Conservation (phyloP, 2,888 invertebrate species). For the Noctua janthe region DNA sequence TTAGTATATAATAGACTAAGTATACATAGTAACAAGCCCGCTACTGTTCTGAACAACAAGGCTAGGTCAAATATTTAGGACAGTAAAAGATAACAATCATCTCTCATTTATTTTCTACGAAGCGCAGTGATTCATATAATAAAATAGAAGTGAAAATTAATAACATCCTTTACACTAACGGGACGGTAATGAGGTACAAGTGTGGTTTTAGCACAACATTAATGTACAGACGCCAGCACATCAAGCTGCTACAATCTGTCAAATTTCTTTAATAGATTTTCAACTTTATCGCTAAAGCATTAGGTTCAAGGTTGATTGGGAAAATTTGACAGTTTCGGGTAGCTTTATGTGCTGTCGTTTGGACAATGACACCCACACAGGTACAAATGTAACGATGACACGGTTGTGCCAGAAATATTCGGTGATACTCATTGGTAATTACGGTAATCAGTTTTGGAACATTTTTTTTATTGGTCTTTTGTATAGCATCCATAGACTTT, state of each 20-base stretch:
- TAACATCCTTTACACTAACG: constrained; percentile 58
- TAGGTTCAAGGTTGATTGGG: no score
- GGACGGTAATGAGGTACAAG: constrained; percentile 49
- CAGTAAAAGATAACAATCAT: constrained; percentile 19
- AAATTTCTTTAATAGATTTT: no score
- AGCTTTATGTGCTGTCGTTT: no score
- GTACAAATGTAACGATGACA: constrained; percentile 60
- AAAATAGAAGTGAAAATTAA: constrained; percentile 54
- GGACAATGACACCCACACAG: constrained; percentile 62
- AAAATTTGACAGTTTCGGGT: no score
- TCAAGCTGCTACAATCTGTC: no score
- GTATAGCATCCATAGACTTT: neutral
- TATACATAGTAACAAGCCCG: neutral
- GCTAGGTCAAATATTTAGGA: constrained; percentile 19
- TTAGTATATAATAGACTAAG: neutral
- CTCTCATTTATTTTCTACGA: constrained; percentile 45
- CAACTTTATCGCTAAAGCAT: no score
- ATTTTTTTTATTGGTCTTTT: constrained; percentile 18
- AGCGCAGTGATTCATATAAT: constrained; percentile 47
- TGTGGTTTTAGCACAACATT: constrained; percentile 47
- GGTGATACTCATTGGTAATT: constrained; percentile 21
- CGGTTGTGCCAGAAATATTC: constrained; percentile 32
- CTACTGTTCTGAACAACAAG: constrained; percentile 14
- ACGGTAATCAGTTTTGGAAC: constrained; percentile 31
- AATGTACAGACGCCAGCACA: constrained; percentile 17